Evolutionary conservation across 2,888 invertebrate species (phyloP).

Genomic region (Stenotaenia linearis): DNA sequence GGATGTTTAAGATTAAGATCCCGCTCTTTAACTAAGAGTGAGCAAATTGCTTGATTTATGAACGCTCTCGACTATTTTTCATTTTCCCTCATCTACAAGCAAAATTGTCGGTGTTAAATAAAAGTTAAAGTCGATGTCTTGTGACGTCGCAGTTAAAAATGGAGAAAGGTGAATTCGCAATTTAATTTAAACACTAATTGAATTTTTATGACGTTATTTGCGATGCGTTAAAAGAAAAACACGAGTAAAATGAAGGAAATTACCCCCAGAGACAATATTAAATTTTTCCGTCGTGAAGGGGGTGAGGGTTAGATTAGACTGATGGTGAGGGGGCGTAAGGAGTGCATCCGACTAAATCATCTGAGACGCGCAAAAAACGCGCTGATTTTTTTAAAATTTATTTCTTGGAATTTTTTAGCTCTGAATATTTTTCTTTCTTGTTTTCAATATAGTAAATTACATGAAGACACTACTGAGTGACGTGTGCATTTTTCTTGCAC

Average conservation of each 20-base stretch:
- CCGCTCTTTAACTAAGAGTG: not conserved
- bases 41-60: conserved; percentile 4
- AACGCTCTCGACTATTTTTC: not conserved
- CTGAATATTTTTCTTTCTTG: conserved; percentile 1
- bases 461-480: not conserved
- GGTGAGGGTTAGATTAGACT: not conserved
- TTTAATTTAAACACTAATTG: conserved; percentile 9
- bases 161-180: not conserved
- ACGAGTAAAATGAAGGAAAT: not conserved
- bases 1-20: not conserved
- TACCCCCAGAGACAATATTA: conserved; percentile 4
- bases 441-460: conserved; percentile 9
- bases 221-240: not conserved
- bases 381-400: not conserved
- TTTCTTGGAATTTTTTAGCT: not conserved
- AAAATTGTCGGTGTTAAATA: not conserved
- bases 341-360: conserved; percentile 6
- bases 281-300: not conserved
- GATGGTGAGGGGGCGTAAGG: not conserved
- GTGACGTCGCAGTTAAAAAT: not conserved
- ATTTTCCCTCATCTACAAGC: not conserved
- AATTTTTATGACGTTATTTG: not conserved
- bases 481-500: not conserved
- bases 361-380: not conserved
- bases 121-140: not conserved